Evolutionary conservation across 1,140 invertebrate genomes (phyloP), one percentile per base, ranked within the genome.

Genomic region (Leguminivora glycinivorella): DNA sequence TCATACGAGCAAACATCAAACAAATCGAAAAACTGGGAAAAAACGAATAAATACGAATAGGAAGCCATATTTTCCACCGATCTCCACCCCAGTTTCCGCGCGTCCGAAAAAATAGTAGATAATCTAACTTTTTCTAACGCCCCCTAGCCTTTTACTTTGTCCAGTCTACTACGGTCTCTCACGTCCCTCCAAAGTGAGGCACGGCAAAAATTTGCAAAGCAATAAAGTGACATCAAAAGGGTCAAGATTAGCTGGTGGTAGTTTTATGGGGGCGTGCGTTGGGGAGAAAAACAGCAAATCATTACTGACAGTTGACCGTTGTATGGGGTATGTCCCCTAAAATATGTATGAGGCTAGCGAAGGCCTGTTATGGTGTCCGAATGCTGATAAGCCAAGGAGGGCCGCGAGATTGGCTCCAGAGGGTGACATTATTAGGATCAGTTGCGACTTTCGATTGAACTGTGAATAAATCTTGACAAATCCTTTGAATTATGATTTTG

Each of bases 311-410:
- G 88, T 88, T 91, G 89, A 91, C 89, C 87, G 89, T 66, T 82
- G 83, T 78, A 83, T 87, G 86, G 85, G 83, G 83, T 78, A 79
- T 71, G 75, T 74, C 84, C 87, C 84, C 82, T 91, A 85, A 91
- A 90, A 89, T 91, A 91, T 91, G 89, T 91, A 91, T 91, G 87
- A 91, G 89, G 82, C 84, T 83, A 84, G 81, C 80, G 83, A 87
- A 87, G 82, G 84, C 83, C 87, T 88, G 89, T 91, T 91, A 90
- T 91, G 87, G 89, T 91, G 89, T 91, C 89, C 89, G 89, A 91
- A 91, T 90, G 88, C 84, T 90, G 89, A 91, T 91, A 91, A 91
- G 89, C 85, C 87, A 87, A 89, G 85, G 81, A 83, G 86, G 85
- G 86, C 74, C 75, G 75, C 63, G 80, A 87, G 83, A 90, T 88